Base-by-base conservation (phyloP, 2,113 vertebrate genomes). In the Tragelaphus buxtoni region DNA sequence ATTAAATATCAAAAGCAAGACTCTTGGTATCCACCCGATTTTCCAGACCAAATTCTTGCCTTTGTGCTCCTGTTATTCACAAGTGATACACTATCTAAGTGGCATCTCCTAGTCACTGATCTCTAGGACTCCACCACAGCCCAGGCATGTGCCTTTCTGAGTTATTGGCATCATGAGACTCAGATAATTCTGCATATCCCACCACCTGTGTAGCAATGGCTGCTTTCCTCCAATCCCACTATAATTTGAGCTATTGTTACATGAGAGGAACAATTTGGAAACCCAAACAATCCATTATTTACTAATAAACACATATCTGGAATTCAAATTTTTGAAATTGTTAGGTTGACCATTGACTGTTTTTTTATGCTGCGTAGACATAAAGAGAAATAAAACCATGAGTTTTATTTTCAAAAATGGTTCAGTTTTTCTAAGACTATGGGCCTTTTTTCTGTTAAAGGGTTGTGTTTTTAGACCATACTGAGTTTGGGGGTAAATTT, bases 91-190 rank as follows among this genome's bases (percentile, higher is more conserved):
- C 9, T 22, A 2, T 1, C 51, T 30, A 18, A 79, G 26, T 18
- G 32, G 1, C 2, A 18, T 45, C 63, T 77, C 1, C 3, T 9
- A n/a, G 7, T 13, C 14, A 3, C 2, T 2, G 1, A 20, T 60
- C 32, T 22, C n/a, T 17, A 53, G 18, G 17, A 45, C 22, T n/a
- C 56, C 39, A 18, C 9, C 2, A 10, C 55, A 9, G 13, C 13
- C 39, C 3, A 20, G 5, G 22, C 9, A 42, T 5, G 2, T 45
- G 53, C 0, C 11, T 5, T 12, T 83, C 9, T 39, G 24, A 22
- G 22, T 14, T 69, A 13, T 30, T 30, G 20, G 2, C 8, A 8
- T 32, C 30, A 2, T 5, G 35, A 53, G 17, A 58, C 18, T 53
- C 24, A 69, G 18, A 8, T 2, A 14, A 7, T 4, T 72, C 9